Evolutionary conservation across 2,797 vertebrate species (phyloP), one percentile per base, ranked within the genome.

Genomic region (Heterohyrax brucei): DNA sequence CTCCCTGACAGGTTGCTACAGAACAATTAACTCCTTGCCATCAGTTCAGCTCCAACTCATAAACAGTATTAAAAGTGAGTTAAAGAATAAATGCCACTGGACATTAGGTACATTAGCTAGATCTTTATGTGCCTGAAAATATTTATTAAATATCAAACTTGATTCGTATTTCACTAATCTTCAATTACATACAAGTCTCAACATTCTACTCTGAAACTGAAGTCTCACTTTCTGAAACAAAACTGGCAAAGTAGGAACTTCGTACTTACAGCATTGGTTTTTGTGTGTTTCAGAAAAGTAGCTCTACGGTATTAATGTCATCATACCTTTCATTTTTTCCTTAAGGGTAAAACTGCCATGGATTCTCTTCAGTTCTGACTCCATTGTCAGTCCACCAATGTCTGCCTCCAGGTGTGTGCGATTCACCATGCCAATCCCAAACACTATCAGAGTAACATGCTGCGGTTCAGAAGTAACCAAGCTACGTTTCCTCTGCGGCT

Each of bases 341-440:
- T 99, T 99, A 62, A 99, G 98, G 4, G 99, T 99, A 97, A 99
- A 99, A 92, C 99, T 99, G 80, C 99, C 99, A 0, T 99, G 99
- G 97, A 99, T 99, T 97, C 99, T 99, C 97, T 99, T 99, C 59
- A 99, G 99, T 86, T 99, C 99, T 0, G 99, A 99, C 85, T 99
- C 99, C 99, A 99, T 99, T 10, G 99, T 99, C 44, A 99, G 98
- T 0, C 99, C 99, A 0, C 99, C 99, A 3, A 99, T 99, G 98
- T 99, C 99, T 0, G 99, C 99, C 98, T 99, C 99, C 95, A 99
- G 98, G 95, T 99, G 99, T 0, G 99, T 99, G 75, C 99, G 99
- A 98, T 99, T 99, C 86, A 99, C 99, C 99, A 99, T 99, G 93
- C 99, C 99, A 26, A 99, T 99, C 10, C 99, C 99, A 21, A 99